Evolutionary conservation across 1,140 invertebrate species (phyloP).

Genomic region (Dermatophagoides farinae): DNA sequence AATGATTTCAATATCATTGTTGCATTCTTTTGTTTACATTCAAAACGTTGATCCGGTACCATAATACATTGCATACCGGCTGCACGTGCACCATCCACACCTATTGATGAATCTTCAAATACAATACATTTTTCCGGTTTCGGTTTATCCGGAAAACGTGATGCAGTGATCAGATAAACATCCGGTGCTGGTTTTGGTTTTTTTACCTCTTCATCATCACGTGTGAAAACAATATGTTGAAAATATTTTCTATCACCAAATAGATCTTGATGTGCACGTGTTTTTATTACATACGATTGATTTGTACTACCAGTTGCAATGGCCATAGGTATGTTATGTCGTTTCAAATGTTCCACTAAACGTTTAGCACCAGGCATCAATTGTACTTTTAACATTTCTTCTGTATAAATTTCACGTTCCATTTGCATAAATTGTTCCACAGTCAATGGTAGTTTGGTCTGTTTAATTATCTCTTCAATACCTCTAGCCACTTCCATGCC

Average conservation of each 20-base stretch:
- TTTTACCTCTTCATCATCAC: slow-evolving; percentile 15
- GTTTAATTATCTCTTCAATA: slow-evolving; percentile 7
- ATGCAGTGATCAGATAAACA: slow-evolving; percentile 12
- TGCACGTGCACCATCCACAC: slow-evolving; percentile 11
- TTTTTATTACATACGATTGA: slow-evolving; percentile 9
- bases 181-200: slow-evolving; percentile 14
- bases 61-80: slow-evolving; percentile 16
- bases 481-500: slow-evolving; percentile 8
- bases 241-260: slow-evolving; percentile 11
- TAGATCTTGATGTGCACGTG: neutral
- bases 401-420: slow-evolving; percentile 4
- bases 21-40: slow-evolving; percentile 9
- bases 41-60: slow-evolving; percentile 10
- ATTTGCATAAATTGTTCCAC: slow-evolving; percentile 2
- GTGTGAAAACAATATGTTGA: slow-evolving; percentile 13
- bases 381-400: slow-evolving; percentile 6
- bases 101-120: slow-evolving; percentile 17
- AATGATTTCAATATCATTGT: slow-evolving; percentile 12
- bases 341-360: slow-evolving; percentile 13
- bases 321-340: slow-evolving; percentile 14
- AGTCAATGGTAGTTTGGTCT: slow-evolving; percentile 2
- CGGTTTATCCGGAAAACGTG: slow-evolving; percentile 9
- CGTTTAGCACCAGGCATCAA: slow-evolving; percentile 16
- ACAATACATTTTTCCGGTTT: slow-evolving; percentile 6
- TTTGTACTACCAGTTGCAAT: slow-evolving; percentile 11